A percentile compares a stretch with the other conserved stretches of the same genome.
Conservation (phyloP, 2,888 invertebrate genomes). For the Dermolepida albohirtum region DNA sequence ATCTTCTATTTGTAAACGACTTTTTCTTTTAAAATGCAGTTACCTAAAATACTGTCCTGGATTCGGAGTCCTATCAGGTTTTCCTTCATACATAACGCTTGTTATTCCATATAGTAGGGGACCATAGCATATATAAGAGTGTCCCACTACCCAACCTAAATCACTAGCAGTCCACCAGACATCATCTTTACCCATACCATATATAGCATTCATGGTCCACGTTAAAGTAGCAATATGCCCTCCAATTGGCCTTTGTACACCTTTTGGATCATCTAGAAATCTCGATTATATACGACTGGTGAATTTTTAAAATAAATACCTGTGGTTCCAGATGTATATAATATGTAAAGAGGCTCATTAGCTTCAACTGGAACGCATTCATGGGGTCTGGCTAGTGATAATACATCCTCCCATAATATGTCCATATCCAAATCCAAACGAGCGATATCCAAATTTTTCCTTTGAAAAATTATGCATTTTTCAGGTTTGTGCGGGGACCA, state of each 20-base stretch:
- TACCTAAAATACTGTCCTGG: constrained; percentile 92
- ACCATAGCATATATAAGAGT: constrained; percentile 94
- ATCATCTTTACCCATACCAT: constrained; percentile 81
- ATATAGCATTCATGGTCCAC: constrained; percentile 87
- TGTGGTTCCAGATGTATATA: constrained; percentile 93
- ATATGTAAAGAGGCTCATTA: constrained; percentile 89
- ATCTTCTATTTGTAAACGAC: too few relatives aligned
- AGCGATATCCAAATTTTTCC: constrained; percentile 74
- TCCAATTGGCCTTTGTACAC: constrained; percentile 88
- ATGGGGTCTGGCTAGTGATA: constrained; percentile 74
- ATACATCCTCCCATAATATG: constrained; percentile 81
- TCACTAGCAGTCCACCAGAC: constrained; percentile 94
- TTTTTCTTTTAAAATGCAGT: too few relatives aligned
- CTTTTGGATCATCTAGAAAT: constrained; percentile 74
- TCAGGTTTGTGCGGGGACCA: constrained; percentile 79
- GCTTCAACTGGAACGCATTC: constrained; percentile 89
- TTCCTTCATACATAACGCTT: constrained; percentile 89
- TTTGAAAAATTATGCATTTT: constrained; percentile 86
- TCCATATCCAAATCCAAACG: constrained; percentile 76
- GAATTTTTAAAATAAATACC: constrained; percentile 61
- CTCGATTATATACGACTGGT: background rate
- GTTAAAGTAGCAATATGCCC: constrained; percentile 87
- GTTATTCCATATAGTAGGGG: constrained; percentile 86
- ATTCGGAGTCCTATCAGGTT: constrained; percentile 94
- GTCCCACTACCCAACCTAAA: constrained; percentile 94